Conservation (phyloP, 2,113 vertebrate species). For the Shinisaurus crocodilurus region DNA sequence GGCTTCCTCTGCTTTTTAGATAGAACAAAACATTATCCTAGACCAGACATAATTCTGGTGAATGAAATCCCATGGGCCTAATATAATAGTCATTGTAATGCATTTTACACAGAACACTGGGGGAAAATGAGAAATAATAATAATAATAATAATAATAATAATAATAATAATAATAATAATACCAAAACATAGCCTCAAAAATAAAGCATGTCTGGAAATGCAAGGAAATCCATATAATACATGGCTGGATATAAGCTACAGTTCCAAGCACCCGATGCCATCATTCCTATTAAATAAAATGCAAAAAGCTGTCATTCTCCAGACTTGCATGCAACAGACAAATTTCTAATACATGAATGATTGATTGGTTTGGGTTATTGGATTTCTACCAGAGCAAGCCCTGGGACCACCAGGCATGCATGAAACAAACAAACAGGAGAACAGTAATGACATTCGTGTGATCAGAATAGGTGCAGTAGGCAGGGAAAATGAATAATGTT, state of each 20-base stretch:
- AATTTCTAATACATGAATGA: background rate
- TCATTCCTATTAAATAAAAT: background rate
- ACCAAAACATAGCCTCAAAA: background rate
- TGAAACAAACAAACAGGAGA: background rate
- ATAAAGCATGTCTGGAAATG: background rate
- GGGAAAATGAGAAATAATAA: background rate
- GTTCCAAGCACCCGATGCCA: background rate
- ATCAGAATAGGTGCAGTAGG: background rate
- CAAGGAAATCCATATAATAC: background rate
- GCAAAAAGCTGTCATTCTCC: conserved; percentile 9
- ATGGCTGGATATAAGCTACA: background rate
- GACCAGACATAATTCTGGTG: too few species aligned
- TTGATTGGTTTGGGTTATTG: background rate
- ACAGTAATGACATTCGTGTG: background rate
- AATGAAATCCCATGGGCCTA: too few species aligned
- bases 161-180: too few species aligned
- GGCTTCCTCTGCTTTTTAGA: too few species aligned
- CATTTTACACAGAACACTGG: background rate
- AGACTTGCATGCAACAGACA: background rate
- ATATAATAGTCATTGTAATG: background rate
- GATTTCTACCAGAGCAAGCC: background rate
- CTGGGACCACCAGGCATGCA: background rate
- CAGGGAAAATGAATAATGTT: background rate
- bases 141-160: too few species aligned
- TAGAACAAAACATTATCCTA: too few species aligned